Evolutionary conservation across 2,797 vertebrate genomes (phyloP).

Genomic region (Hapalemur alaotrensis): DNA sequence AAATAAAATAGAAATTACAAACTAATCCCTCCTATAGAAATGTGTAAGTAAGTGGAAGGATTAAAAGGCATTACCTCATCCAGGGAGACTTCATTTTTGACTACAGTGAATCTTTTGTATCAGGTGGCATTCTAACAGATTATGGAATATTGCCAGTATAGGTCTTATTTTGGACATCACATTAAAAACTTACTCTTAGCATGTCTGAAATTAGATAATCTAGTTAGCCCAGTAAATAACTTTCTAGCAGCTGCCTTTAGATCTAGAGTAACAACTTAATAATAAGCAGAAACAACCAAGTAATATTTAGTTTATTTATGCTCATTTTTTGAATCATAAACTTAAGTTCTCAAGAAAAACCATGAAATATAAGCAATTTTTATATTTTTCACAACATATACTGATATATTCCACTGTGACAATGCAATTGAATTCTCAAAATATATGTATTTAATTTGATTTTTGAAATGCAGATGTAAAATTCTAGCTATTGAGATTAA

Average conservation of each 20-base stretch:
- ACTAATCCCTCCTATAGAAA: background rate
- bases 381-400: conserved; percentile 38
- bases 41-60: background rate
- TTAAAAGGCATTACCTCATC: background rate
- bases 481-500: background rate
- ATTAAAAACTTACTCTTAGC: conserved; percentile 52
- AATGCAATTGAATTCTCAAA: background rate
- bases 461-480: conserved; percentile 1
- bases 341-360: conserved; percentile 67
- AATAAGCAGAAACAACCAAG: conserved; percentile 67
- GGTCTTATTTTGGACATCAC: conserved; percentile 52
- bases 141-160: background rate
- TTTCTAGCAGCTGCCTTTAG: conserved; percentile 67
- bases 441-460: conserved; percentile 43
- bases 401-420: background rate
- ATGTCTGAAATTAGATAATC: conserved; percentile 68
- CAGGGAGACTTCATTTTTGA: background rate
- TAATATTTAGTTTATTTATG: conserved; percentile 65
- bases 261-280: conserved; percentile 72
- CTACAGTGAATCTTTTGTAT: background rate
- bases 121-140: conserved; percentile 27
- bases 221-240: conserved; percentile 53
- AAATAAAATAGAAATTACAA: background rate
- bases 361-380: conserved; percentile 25
- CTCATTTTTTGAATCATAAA: conserved; percentile 67